Evolutionary conservation across 1,140 invertebrate genomes (phyloP), one percentile per base, ranked within the genome.

Genomic region (Zaprionus tsacasi): DNA sequence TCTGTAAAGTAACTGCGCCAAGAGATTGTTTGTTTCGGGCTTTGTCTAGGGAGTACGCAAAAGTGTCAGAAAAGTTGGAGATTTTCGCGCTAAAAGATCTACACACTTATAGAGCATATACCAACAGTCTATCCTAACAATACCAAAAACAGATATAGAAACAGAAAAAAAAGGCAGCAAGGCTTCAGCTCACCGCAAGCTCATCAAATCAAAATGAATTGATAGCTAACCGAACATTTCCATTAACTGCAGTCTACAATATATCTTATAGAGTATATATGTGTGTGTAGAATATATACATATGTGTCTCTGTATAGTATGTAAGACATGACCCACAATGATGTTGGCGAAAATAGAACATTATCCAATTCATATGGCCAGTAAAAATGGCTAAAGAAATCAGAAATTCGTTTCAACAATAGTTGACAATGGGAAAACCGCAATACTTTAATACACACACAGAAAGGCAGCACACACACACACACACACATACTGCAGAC

Each of bases 341-440:
- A 10, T 8, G 7, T 6, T 12, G n/a, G 12, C 35, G 43, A 63
- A 56, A 61, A 40, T 50, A 48, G 60, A 56, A 36, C 48, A 73
- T 68, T 73, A 33, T 5, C 48, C 64, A 52, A 54, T 67, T 55
- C 25, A 61, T 56, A 60, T 48, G 6, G 30, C n/a, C 25, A 8
- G 30, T 17, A n/a, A 38, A 38, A 52, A 48, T 70, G 48, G 12
- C 50, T 48, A 55, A 25, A 54, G 60, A 80, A 81, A 81, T 77
- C 77, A 79, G 76, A 79, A 81, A 79, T 64, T 80, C 65, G 52
- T 70, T 55, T 77, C 40, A 81, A 81, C 79, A 81, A 79, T 79
- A 77, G 77, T 81, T 79, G 79, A 81, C 79, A 81, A 81, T 79
- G 69, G 67, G 57, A 52, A 61, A 81, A 81, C 78, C 79, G 61